A percentile compares a stretch with the other conserved stretches of the same genome.
Conservation (phyloP, 1,140 invertebrate species). For the Drosophila tani region DNA sequence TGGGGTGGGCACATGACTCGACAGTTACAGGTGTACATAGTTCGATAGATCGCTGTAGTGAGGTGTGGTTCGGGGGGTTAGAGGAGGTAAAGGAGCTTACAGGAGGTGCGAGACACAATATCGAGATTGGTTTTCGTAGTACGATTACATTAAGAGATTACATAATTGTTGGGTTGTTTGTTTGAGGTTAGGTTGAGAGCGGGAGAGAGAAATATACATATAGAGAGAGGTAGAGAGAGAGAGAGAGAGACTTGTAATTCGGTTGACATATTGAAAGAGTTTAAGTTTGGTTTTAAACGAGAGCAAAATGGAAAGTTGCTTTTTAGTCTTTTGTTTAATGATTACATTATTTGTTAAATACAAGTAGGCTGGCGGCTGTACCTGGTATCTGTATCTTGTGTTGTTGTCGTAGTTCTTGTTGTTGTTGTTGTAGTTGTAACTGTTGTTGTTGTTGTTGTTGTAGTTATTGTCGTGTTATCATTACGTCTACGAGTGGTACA, state of each 20-base stretch:
- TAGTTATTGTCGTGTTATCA: conserved; percentile 79
- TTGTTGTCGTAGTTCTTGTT: conserved; percentile 79
- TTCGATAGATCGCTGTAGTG: conserved; percentile 22
- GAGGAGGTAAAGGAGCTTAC: conserved; percentile 31
- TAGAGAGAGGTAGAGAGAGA: conserved; percentile 56
- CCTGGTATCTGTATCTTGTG: conserved; percentile 81
- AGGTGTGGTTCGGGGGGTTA: conserved; percentile 9
- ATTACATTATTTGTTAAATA: conserved; percentile 28
- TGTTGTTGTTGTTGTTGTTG: conserved; percentile 64
- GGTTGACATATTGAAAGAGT: conserved; percentile 38
- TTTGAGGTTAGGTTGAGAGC: conserved; percentile 61
- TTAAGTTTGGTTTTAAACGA: conserved; percentile 56
- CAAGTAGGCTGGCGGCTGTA: conserved; percentile 61
- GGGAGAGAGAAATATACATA: conserved; percentile 57
- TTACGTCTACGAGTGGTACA: conserved; percentile 77
- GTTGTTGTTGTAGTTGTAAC: conserved; percentile 52
- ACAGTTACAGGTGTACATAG: conserved; percentile 7
- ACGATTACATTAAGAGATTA: conserved; percentile 63
- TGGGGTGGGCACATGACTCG: conserved; percentile 27
- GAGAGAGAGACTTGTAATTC: conserved; percentile 69
- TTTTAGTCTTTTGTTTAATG: conserved; percentile 57
- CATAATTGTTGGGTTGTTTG: conserved; percentile 48
- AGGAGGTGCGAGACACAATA: conserved; percentile 45
- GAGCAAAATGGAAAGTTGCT: conserved; percentile 72
- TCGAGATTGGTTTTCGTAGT: conserved; percentile 46